Conservation (phyloP, 2,797 vertebrate genomes). For the Lophius americanus region DNA sequence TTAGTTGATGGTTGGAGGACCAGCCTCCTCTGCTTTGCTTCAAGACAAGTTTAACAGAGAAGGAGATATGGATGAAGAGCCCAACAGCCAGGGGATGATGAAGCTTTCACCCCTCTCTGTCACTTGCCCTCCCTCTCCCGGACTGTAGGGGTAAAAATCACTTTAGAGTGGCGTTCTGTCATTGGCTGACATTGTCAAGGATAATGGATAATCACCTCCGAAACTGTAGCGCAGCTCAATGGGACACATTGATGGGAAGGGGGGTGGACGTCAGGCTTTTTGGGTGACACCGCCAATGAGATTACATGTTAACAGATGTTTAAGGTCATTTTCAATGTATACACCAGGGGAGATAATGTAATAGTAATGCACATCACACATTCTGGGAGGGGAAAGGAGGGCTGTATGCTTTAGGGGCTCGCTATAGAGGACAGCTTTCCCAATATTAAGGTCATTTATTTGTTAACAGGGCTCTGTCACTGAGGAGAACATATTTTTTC, state of each 20-base stretch:
- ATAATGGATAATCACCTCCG: constrained; percentile 86
- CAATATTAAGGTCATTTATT: constrained; percentile 74
- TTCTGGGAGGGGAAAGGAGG: constrained; percentile 44
- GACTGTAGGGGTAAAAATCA: constrained; percentile 80
- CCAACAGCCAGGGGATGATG: constrained; percentile 65
- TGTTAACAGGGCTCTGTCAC: constrained; percentile 61
- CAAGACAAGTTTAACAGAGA: constrained; percentile 31
- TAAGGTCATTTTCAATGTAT: constrained; percentile 79
- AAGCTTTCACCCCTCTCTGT: constrained; percentile 58
- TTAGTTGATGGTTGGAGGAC: too few relatives aligned
- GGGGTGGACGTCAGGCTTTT: constrained; percentile 70
- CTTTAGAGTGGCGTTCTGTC: constrained; percentile 81
- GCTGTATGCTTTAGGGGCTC: constrained; percentile 58
- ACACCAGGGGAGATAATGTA: constrained; percentile 73
- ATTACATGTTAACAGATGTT: constrained; percentile 80
- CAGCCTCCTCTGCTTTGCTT: too few relatives aligned
- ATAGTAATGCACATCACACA: constrained; percentile 72
- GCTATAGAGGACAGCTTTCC: constrained; percentile 61
- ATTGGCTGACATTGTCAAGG: constrained; percentile 87
- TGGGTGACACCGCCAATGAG: constrained; percentile 68
- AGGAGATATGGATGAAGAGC: constrained; percentile 57
- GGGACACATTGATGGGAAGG: constrained; percentile 55
- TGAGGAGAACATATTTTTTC: constrained; percentile 56
- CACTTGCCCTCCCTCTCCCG: constrained; percentile 58
- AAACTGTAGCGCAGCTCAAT: constrained; percentile 72